phyloP scores from a whole-genome alignment of 1,140 invertebrate species.

The Teleogryllus occipitalis region DNA sequence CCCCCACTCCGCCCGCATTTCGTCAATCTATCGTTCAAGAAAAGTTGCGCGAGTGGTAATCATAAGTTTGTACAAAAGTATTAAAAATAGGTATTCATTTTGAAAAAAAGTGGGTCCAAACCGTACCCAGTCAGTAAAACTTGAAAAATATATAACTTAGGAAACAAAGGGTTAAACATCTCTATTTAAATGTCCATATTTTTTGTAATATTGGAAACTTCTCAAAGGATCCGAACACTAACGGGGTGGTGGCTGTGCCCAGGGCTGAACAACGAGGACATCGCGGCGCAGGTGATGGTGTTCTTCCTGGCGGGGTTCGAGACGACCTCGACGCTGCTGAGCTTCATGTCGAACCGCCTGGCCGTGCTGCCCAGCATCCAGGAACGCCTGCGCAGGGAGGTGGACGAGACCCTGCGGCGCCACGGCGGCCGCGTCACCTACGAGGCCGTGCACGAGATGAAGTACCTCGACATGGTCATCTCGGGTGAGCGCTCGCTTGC shows the following conservation, averaged over 20 bases:
- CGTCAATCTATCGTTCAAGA: too few relatives aligned
- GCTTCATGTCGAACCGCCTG: slow-evolving; percentile 37
- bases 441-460: slow-evolving; percentile 35
- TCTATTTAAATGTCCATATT: too few relatives aligned
- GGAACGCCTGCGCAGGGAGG: slow-evolving; percentile 37
- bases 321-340: slow-evolving; percentile 37
- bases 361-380: slow-evolving; percentile 40
- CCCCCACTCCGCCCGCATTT: too few relatives aligned
- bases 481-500: slow-evolving; percentile 14
- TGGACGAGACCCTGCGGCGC: slow-evolving; percentile 30
- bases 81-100: too few relatives aligned
- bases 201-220: too few relatives aligned
- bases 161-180: too few relatives aligned
- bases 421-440: slow-evolving; percentile 32
- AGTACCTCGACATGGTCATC: slow-evolving; percentile 39
- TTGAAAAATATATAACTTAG: too few relatives aligned
- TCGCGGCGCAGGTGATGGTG: slow-evolving; percentile 8
- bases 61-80: too few relatives aligned
- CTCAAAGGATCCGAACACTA: too few relatives aligned
- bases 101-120: too few relatives aligned
- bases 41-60: too few relatives aligned
- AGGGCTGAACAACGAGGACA: slow-evolving; percentile 9
- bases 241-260: neutral
- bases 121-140: too few relatives aligned
- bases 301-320: slow-evolving; percentile 35